Evolutionary conservation across 2,797 vertebrate species (phyloP).

Genomic region (Distichodus sexfasciatus): DNA sequence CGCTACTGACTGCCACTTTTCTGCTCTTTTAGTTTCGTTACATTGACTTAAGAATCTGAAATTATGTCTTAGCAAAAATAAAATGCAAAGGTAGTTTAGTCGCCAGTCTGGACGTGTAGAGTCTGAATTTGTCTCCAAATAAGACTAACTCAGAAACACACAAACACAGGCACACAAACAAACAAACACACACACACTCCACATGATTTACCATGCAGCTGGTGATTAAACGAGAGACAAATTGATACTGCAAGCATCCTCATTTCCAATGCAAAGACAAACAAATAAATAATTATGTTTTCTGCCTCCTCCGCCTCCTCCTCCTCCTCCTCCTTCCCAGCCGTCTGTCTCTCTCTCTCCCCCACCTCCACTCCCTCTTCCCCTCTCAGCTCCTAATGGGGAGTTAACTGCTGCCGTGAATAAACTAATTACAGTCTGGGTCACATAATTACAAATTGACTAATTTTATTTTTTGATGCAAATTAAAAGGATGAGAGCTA

Average conservation of each 20-base stretch:
- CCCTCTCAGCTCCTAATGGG: constrained; percentile 64
- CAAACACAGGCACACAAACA: background rate
- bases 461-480: constrained; percentile 77
- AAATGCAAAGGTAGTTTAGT: too few relatives aligned
- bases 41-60: too few relatives aligned
- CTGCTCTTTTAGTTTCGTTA: too few relatives aligned
- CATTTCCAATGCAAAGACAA: constrained; percentile 64
- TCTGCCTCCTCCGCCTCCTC: constrained; percentile 46
- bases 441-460: constrained; percentile 82
- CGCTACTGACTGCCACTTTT: too few relatives aligned
- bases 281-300: constrained; percentile 45
- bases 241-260: constrained; percentile 68
- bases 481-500: constrained; percentile 77
- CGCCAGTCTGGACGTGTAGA: too few relatives aligned
- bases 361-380: constrained; percentile 40
- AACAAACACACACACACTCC: constrained; percentile 47
- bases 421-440: constrained; percentile 79
- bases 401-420: constrained; percentile 77
- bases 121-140: background rate
- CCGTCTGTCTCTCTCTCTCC: constrained; percentile 40
- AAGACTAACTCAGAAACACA: background rate
- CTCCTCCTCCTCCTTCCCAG: constrained; percentile 47
- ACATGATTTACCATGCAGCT: constrained; percentile 66
- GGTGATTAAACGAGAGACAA: constrained; percentile 73
- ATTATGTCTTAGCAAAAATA: too few relatives aligned